phyloP scores from a whole-genome alignment of 2,797 vertebrate species.

The Poeciliopsis presidionis region DNA sequence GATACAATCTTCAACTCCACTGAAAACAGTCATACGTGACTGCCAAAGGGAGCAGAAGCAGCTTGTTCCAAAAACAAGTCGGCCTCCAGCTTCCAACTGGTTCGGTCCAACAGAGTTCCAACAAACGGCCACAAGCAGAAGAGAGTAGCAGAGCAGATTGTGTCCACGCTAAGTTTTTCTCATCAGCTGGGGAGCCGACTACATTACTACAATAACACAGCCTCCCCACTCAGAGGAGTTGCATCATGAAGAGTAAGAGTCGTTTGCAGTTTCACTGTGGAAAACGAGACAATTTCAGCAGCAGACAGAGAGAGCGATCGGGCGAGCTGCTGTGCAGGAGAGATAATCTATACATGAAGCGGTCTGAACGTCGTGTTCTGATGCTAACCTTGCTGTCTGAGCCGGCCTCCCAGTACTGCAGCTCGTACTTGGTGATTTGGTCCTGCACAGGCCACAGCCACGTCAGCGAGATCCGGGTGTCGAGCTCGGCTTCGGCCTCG shows the following conservation, averaged over 20 bases:
- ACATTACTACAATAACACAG: conserved; percentile 44
- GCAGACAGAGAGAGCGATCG: neutral
- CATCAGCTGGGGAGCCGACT: conserved; percentile 45
- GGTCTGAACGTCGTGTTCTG: conserved; percentile 20
- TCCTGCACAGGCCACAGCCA: conserved; percentile 94
- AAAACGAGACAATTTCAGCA: conserved; percentile 29
- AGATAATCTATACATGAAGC: conserved; percentile 24
- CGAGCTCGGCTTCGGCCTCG: conserved; percentile 91
- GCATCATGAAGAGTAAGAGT: conserved; percentile 53
- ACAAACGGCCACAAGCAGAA: conserved; percentile 22
- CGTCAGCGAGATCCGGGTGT: conserved; percentile 88
- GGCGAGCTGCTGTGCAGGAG: neutral
- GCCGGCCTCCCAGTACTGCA: conserved; percentile 89
- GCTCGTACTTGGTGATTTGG: conserved; percentile 90
- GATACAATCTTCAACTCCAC: conserved; percentile 24
- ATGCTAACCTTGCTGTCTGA: conserved; percentile 85
- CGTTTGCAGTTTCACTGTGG: conserved; percentile 17
- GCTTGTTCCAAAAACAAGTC: conserved; percentile 28
- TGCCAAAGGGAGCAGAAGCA: conserved; percentile 5
- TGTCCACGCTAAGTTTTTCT: conserved; percentile 42
- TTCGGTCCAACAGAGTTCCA: conserved; percentile 40
- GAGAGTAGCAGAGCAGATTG: conserved; percentile 31
- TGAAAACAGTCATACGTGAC: conserved; percentile 7
- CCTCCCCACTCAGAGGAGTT: conserved; percentile 42
- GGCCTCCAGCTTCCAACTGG: conserved; percentile 33